A percentile compares a stretch with the other conserved stretches of the same genome.
These are phyloP conservation scores for Brienomyrus longianalis DNA, from an alignment of 2,113 vertebrate genomes.

Conservation along the genomic window DNA sequence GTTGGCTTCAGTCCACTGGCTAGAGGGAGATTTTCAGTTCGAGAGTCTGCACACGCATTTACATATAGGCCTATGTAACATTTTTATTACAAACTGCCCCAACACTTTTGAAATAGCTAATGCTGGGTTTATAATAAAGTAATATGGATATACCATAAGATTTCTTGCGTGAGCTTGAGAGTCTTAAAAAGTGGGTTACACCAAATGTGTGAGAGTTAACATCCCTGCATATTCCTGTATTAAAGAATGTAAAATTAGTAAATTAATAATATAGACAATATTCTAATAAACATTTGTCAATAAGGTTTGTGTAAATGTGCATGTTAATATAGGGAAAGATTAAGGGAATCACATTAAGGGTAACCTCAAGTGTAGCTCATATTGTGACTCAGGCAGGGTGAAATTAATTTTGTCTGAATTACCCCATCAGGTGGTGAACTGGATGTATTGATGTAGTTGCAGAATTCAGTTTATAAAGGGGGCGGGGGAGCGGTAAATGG, in stretches of 20 bases:
- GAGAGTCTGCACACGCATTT: neutral
- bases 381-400: neutral
- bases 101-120: neutral
- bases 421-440: neutral
- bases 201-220: too few species aligned
- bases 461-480: neutral
- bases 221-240: too few species aligned
- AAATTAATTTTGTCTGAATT: neutral
- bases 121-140: neutral
- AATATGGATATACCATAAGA: neutral
- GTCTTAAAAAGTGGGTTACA: too few species aligned
- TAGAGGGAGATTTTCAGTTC: neutral
- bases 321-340: neutral
- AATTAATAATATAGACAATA: neutral
- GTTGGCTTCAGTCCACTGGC: neutral
- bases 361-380: neutral
- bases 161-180: neutral
- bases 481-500: too few species aligned
- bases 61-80: neutral
- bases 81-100: neutral
- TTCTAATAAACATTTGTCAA: neutral
- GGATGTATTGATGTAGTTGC: neutral
- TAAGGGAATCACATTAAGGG: neutral
- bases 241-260: too few species aligned
- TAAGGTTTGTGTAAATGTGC: neutral